A percentile compares a stretch with the other conserved stretches of the same genome.
These are phyloP conservation scores for Argopecten irradians DNA, from an alignment of 1,140 invertebrate species.

Conservation along the genomic window DNA sequence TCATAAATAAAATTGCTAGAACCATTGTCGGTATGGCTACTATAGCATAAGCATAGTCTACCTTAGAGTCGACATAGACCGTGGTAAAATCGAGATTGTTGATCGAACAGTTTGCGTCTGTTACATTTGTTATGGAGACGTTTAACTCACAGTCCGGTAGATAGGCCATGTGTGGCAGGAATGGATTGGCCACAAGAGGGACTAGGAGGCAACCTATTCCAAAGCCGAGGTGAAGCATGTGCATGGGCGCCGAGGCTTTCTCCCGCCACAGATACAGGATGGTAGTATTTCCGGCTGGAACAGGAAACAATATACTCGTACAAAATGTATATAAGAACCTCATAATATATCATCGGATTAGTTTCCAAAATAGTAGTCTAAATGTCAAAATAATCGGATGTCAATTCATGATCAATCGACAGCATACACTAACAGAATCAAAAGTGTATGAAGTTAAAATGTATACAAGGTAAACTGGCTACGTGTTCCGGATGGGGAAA, in stretches of 20 bases:
- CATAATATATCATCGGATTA: too few species aligned
- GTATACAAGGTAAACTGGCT: too few species aligned
- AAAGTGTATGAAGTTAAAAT: too few species aligned
- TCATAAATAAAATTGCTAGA: neutral
- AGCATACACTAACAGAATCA: too few species aligned
- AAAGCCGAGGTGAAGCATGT: conserved; percentile 25
- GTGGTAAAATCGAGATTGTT: neutral
- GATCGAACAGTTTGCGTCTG: neutral
- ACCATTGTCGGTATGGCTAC: neutral
- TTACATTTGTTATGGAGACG: neutral
- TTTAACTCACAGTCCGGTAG: neutral
- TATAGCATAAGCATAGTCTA: neutral
- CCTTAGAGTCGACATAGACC: neutral
- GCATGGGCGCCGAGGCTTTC: conserved; percentile 26
- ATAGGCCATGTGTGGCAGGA: neutral
- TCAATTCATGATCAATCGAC: too few species aligned
- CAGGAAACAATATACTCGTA: neutral
- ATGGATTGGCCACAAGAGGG: neutral
- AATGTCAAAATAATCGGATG: too few species aligned
- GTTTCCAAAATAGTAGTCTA: too few species aligned
- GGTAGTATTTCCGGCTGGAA: conserved; percentile 21
- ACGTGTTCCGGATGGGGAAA: too few species aligned
- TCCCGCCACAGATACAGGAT: neutral
- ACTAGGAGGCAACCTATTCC: conserved; percentile 3
- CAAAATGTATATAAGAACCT: too few species aligned